phyloP scores from a whole-genome alignment of 92 coral and sea anemone species.

The Virgularia gustaviana region DNA sequence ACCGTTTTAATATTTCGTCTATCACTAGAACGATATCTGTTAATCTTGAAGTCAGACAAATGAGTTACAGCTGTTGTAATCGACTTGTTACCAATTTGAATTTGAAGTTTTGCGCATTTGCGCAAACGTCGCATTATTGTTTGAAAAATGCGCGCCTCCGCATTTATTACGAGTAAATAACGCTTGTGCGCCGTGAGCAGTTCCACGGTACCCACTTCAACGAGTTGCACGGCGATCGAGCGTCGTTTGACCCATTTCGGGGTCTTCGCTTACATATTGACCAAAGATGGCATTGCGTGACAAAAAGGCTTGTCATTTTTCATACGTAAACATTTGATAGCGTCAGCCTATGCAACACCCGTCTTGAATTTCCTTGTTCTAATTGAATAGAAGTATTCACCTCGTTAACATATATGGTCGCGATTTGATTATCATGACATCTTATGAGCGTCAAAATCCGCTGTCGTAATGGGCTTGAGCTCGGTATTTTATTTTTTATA shows the following conservation, averaged over 20 bases:
- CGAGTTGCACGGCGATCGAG: too few species aligned
- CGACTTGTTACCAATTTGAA: constrained; percentile 2
- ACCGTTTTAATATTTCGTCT: constrained; percentile 33
- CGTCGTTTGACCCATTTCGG: constrained; percentile 18
- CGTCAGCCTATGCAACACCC: constrained; percentile 41
- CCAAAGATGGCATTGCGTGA: constrained; percentile 35
- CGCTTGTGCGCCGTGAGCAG: too few species aligned
- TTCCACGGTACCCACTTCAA: too few species aligned
- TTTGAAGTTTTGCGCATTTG: constrained; percentile 1
- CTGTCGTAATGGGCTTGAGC: too few species aligned
- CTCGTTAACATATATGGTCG: constrained; percentile 45
- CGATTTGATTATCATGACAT: background rate
- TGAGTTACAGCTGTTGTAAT: constrained; percentile 28
- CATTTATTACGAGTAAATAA: too few species aligned
- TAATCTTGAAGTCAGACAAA: constrained; percentile 23
- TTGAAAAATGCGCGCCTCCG: too few species aligned
- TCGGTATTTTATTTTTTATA: background rate
- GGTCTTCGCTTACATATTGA: constrained; percentile 29
- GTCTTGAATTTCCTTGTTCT: constrained; percentile 14
- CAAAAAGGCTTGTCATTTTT: constrained; percentile 25
- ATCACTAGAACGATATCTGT: constrained; percentile 26
- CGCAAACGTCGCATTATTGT: too few species aligned
- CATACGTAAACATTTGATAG: constrained; percentile 32
- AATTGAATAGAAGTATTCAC: constrained; percentile 35
- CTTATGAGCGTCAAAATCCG: background rate